A percentile compares a stretch with the other conserved stretches of the same genome.
These are phyloP conservation scores for Nesometra sesokonis DNA, from an alignment of 35 echinoderm and acorn worm species.

Conservation along the genomic window DNA sequence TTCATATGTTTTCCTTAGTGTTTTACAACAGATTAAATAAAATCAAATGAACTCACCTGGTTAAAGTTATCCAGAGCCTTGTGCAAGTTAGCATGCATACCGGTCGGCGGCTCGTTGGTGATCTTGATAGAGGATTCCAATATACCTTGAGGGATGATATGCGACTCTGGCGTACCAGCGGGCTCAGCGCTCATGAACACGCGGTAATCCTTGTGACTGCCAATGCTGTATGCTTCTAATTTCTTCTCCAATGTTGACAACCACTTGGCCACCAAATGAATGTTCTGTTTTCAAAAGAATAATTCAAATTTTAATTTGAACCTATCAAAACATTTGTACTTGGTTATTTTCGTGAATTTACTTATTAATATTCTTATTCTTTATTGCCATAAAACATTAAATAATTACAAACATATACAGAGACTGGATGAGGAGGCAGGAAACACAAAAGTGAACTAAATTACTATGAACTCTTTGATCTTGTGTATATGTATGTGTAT, in stretches of 20 bases:
- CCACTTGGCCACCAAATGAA: conserved; percentile 99
- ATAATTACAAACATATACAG: too few species aligned
- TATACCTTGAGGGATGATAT: conserved; percentile 95
- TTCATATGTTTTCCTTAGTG: too few species aligned
- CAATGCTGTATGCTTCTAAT: conserved; percentile 71
- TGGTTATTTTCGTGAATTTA: too few species aligned
- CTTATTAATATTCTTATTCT: too few species aligned
- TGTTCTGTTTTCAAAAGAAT: conserved; percentile 49
- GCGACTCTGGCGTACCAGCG: conserved; percentile 54
- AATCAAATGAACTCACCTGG: conserved; percentile 5
- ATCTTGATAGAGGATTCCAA: conserved; percentile 97
- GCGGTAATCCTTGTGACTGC: conserved; percentile 71
- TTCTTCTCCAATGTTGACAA: conserved; percentile 95
- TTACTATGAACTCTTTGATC: too few species aligned
- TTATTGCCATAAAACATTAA: too few species aligned
- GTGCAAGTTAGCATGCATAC: conserved; percentile 98
- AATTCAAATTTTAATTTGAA: background rate
- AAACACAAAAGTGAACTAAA: too few species aligned
- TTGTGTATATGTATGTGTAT: too few species aligned
- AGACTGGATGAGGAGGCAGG: too few species aligned
- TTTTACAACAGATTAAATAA: too few species aligned
- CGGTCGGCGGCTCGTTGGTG: conserved; percentile 98
- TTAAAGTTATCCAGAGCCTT: conserved; percentile 92
- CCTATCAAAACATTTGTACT: too few species aligned
- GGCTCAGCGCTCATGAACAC: conserved; percentile 99